These are phyloP conservation scores for Synergus gifuensis DNA, from an alignment of 2,888 invertebrate species.

Conservation along the genomic window DNA sequence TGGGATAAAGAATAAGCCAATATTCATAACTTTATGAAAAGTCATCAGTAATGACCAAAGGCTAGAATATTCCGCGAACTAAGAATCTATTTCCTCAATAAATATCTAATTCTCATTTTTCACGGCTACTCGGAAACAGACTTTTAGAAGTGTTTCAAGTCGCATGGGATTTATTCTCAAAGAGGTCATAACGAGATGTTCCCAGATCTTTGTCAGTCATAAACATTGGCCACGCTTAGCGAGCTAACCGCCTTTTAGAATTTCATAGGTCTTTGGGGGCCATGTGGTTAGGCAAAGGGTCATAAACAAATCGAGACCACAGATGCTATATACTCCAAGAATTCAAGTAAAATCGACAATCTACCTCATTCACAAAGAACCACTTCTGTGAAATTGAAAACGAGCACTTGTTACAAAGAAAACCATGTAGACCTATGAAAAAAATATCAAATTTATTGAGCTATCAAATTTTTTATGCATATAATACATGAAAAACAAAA, in stretches of 20 bases:
- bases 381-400: constrained; percentile 12
- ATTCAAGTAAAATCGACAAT: constrained; percentile 13
- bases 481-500: no score
- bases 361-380: not conserved
- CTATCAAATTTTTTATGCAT: no score
- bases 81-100: constrained; percentile 27
- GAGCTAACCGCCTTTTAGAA: constrained; percentile 33
- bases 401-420: not conserved
- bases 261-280: constrained; percentile 37
- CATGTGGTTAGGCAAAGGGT: constrained; percentile 31
- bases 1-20: constrained; percentile 18
- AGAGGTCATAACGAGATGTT: constrained; percentile 35
- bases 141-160: constrained; percentile 9
- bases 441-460: no score
- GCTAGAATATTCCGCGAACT: constrained; percentile 23
- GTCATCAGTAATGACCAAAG: constrained; percentile 12
- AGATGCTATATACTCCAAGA: not conserved
- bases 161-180: constrained; percentile 9
- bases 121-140: constrained; percentile 1
- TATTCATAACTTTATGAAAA: constrained; percentile 29
- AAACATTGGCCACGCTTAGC: constrained; percentile 36
- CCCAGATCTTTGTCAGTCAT: constrained; percentile 32
- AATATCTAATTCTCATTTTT: constrained; percentile 36
- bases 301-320: constrained; percentile 41
- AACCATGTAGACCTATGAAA: not conserved